Base-by-base conservation (phyloP, 2,888 invertebrate genomes). In the Spilarctia lutea region DNA sequence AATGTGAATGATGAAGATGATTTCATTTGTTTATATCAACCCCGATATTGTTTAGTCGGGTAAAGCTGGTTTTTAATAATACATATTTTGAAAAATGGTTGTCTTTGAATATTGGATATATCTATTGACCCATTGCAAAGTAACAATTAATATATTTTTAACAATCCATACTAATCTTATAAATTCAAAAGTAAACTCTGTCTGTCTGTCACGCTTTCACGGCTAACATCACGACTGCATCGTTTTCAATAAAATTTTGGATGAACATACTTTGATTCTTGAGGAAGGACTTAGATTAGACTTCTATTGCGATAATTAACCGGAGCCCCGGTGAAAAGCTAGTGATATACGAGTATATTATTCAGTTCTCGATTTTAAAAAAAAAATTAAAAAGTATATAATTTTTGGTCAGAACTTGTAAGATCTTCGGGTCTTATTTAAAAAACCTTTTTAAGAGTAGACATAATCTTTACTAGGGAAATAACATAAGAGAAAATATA, bases 1-100 rank as follows among this genome's bases (percentile, higher is more conserved):
- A 56, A 73, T 74, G 78, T 83, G 78, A 77, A 63, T 76, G 75
- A 74, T 71, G 7, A 66, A 69, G 73, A 80, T 74, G 74, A 71
- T 71, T 78, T 68, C 74, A 81, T 76, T 73, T 79, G 78, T 70
- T 76, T 39, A 33, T 72, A 79, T 75, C 68, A 63, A 45, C 73
- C 52, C 35, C 39, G 30, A 35, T 30, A n/a, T 27, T 45, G 45
- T 30, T 10, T 30, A 68, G 48, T 30, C 24, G 4, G 7, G 7
- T 63, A 8, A 27, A 27, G 60, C 11, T 60, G 4, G 3, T 60
- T 27, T 60, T 27, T 60, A 18, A 0, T 30, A 16, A 63, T 63
- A n/a, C n/a, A n/a, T n/a, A 30, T 18, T 63, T 63, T 63, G 18
- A 63, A 30, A 27, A 63, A 27, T 30, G 27, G 16, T 27, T 60